Percentiles rank a stretch among this genome's conserved stretches.
These are phyloP conservation scores for Helarctos malayanus DNA, from an alignment of 2,797 vertebrate species.

Conservation along the genomic window DNA sequence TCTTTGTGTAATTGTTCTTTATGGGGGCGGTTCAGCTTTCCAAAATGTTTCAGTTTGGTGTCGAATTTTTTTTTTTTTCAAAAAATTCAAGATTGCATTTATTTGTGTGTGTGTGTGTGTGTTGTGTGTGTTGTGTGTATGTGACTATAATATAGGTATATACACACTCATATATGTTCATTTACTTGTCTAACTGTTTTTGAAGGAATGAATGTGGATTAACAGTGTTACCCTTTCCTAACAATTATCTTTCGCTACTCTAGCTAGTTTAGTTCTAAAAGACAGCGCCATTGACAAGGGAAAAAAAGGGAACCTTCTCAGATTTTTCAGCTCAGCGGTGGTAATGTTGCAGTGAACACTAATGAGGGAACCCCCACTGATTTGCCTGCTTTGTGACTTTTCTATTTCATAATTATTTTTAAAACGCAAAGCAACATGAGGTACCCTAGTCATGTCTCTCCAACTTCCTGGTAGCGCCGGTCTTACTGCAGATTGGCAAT, in stretches of 20 bases:
- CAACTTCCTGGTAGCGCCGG: slow-evolving; percentile 91
- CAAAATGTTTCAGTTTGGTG: slow-evolving; percentile 84
- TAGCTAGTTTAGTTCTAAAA: slow-evolving; percentile 93
- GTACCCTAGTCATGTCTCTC: slow-evolving; percentile 90
- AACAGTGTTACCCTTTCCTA: slow-evolving; percentile 92
- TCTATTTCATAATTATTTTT: slow-evolving; percentile 95
- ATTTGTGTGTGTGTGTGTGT: slow-evolving; percentile 71
- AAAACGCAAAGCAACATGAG: slow-evolving; percentile 94
- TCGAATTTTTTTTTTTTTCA: slow-evolving; percentile 45
- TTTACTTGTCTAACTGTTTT: slow-evolving; percentile 92
- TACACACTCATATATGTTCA: slow-evolving; percentile 85
- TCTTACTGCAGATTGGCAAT: slow-evolving; percentile 91
- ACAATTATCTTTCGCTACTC: slow-evolving; percentile 93
- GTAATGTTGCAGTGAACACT: slow-evolving; percentile 92
- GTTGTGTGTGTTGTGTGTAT: slow-evolving; percentile 66
- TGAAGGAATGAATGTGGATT: slow-evolving; percentile 92
- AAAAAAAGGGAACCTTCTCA: slow-evolving; percentile 90
- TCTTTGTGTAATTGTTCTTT: slow-evolving; percentile 86
- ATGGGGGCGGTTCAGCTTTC: slow-evolving; percentile 76
- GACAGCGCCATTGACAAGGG: slow-evolving; percentile 92
- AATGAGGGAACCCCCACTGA: slow-evolving; percentile 93
- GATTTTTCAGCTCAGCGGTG: slow-evolving; percentile 93
- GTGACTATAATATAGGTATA: slow-evolving; percentile 83
- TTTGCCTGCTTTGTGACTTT: slow-evolving; percentile 94
- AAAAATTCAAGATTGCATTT: slow-evolving; percentile 59